A percentile compares a stretch with the other conserved stretches of the same genome.
These are phyloP conservation scores for Pseudorasbora parva DNA, from an alignment of 2,113 vertebrate genomes.

Conservation along the genomic window DNA sequence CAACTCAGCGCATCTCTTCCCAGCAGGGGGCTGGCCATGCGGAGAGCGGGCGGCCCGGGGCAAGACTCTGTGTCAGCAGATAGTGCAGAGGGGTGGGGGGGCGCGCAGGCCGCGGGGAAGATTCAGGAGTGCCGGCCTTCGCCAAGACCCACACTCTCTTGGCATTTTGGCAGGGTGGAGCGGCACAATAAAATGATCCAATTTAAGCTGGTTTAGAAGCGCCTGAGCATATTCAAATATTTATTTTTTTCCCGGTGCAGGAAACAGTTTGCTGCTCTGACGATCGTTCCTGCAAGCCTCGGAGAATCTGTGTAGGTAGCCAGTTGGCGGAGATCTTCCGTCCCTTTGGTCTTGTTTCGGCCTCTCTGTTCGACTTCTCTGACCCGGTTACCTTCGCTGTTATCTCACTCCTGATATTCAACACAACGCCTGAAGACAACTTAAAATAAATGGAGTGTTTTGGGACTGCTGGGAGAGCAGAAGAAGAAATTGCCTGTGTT, in stretches of 20 bases:
- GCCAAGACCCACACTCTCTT: constrained; percentile 81
- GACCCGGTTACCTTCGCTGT: constrained; percentile 40
- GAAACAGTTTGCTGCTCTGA: constrained; percentile 64
- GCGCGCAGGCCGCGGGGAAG: constrained; percentile 62
- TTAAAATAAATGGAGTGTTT: constrained; percentile 3
- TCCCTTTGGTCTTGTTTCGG: constrained; percentile 18
- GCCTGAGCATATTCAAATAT: constrained; percentile 83
- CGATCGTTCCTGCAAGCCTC: constrained; percentile 70
- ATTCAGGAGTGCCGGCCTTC: constrained; percentile 68
- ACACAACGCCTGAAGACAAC: background rate
- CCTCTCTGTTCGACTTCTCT: constrained; percentile 44
- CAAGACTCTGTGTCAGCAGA: constrained; percentile 81
- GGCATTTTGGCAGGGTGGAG: constrained; percentile 83
- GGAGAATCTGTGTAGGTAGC: constrained; percentile 68
- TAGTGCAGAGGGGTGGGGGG: constrained; percentile 77
- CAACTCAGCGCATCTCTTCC: constrained; percentile 39
- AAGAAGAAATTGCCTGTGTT: background rate
- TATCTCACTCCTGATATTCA: constrained; percentile 15
- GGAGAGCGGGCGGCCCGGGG: constrained; percentile 71
- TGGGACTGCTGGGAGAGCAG: background rate
- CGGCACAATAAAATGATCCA: constrained; percentile 80
- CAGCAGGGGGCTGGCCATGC: constrained; percentile 74
- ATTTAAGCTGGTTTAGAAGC: constrained; percentile 81
- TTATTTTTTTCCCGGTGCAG: constrained; percentile 70
- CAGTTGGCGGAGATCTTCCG: constrained; percentile 77